Evolutionary conservation across 1,140 invertebrate species (phyloP), one percentile per base, ranked within the genome.

Genomic region (Coboldia fuscipes): DNA sequence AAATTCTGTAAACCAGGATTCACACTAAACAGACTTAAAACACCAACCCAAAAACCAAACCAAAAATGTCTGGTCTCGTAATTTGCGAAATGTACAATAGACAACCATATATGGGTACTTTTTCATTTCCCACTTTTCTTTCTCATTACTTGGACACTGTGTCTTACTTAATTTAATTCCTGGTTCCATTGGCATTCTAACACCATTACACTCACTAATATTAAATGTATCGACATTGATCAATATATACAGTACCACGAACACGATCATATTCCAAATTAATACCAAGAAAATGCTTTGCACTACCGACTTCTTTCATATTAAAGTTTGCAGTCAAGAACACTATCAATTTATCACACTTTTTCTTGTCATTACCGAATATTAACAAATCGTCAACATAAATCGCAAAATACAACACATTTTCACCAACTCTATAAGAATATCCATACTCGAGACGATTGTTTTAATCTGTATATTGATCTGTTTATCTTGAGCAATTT

Each of bases 1-100:
- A 15, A 15, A 40, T 24, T 26, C 41, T 36, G 34, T 42, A 39
- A 24, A 42, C 56, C n/a, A n/a, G n/a, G n/a, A n/a, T n/a, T n/a
- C n/a, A n/a, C n/a, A n/a, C n/a, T n/a, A n/a, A n/a, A n/a, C n/a
- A n/a, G n/a, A n/a, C n/a, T n/a, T n/a, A n/a, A n/a, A n/a, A n/a
- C n/a, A n/a, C n/a, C n/a, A n/a, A n/a, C n/a, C n/a, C n/a, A n/a
- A n/a, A n/a, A n/a, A n/a, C n/a, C n/a, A n/a, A n/a, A n/a, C n/a
- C n/a, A n/a, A n/a, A n/a, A 10, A 56, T 52, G 33, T 57, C 51
- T 3, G 52, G 54, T 36, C 48, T 32, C 2, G 46, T 51, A 9
- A 34, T 34, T 13, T 35, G 29, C 5, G 44, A 19, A 9, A 49
- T 21, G 32, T 50, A 56, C 21, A 55, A 17, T 10, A 57, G 34